Evolutionary conservation across 2,113 vertebrate species (phyloP).

Genomic region (Lanius ludovicianus): DNA sequence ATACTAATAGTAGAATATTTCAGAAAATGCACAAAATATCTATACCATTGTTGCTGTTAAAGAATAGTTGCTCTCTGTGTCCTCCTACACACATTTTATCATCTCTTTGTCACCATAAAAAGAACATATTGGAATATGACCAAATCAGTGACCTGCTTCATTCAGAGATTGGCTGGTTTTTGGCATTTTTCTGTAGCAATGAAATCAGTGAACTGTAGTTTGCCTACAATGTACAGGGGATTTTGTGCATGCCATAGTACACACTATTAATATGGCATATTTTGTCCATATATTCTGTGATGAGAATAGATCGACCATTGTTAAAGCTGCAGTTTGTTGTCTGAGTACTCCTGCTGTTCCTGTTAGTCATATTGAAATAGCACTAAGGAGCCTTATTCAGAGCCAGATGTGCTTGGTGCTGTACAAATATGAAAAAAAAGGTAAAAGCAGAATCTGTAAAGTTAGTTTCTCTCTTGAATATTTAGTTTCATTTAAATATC

Average conservation of each 20-base stretch:
- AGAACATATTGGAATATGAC: not conserved
- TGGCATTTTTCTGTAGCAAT: not conserved
- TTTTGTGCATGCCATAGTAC: not conserved
- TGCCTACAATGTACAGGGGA: not conserved
- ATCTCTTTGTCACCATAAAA: not conserved
- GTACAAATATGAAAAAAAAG: not conserved
- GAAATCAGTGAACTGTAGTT: not conserved
- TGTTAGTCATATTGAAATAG: not conserved
- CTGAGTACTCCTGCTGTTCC: not conserved
- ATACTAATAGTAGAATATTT: not conserved
- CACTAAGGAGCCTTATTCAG: not conserved
- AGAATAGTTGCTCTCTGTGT: not conserved
- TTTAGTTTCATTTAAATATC: conserved; percentile 27
- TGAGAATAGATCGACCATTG: not conserved
- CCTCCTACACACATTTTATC: not conserved
- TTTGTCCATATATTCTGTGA: not conserved
- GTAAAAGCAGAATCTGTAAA: not conserved
- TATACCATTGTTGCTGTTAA: not conserved
- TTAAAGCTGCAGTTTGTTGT: not conserved
- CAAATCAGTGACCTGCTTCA: not conserved
- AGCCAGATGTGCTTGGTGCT: not conserved
- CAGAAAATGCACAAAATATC: not conserved
- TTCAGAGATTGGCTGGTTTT: not conserved
- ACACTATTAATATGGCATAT: not conserved
- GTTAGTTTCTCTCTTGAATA: not conserved